Conservation (phyloP, 2,797 vertebrate genomes). For the Hippocampus kuda region DNA sequence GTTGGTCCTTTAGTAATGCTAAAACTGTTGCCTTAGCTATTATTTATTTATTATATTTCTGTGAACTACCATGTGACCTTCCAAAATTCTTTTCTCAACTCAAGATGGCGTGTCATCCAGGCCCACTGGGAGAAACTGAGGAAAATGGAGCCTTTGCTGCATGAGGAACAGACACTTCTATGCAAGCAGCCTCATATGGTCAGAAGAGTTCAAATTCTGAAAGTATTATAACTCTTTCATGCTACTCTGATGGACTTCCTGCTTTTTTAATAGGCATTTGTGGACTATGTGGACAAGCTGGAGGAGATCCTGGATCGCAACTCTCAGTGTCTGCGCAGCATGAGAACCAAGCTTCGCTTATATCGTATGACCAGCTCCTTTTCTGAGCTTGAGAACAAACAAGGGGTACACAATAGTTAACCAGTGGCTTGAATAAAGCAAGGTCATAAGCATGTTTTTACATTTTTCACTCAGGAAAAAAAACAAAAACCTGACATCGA, state of each 20-base stretch:
- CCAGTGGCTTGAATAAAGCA: slow-evolving; percentile 12
- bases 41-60: background rate
- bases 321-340: slow-evolving; percentile 64
- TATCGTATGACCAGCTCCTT: slow-evolving; percentile 42
- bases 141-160: slow-evolving; percentile 72
- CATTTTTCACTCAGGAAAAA: background rate
- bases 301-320: slow-evolving; percentile 76
- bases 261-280: slow-evolving; percentile 65
- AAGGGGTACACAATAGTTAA: slow-evolving; percentile 10
- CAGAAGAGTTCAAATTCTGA: slow-evolving; percentile 29
- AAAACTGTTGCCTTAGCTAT: background rate
- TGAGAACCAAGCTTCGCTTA: slow-evolving; percentile 69
- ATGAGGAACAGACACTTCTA: slow-evolving; percentile 70
- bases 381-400: slow-evolving; percentile 5
- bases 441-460: background rate
- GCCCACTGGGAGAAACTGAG: slow-evolving; percentile 73
- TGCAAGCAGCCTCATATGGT: slow-evolving; percentile 68
- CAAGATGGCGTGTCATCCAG: slow-evolving; percentile 66
- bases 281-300: slow-evolving; percentile 68
- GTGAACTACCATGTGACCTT: background rate
- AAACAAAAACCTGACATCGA: background rate
- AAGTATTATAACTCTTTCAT: background rate
- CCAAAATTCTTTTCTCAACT: background rate
- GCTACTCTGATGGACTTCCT: background rate
- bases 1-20: background rate